Base-by-base conservation (phyloP, 1,140 invertebrate species). In the Pogonomyrmex barbatus region DNA sequence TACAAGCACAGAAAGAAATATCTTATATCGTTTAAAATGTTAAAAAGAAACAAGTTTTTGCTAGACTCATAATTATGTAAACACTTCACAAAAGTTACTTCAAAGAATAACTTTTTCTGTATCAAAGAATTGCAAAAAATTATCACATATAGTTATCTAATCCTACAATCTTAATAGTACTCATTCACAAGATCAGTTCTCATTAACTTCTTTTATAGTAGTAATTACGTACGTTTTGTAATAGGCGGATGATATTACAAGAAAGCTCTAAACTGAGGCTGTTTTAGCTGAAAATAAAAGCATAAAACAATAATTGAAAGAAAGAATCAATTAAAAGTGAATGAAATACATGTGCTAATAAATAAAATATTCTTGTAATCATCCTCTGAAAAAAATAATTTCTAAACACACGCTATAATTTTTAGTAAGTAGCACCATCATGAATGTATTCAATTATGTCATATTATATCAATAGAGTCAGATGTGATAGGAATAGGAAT, bases 201-300 rank as follows among this genome's bases (percentile, higher is more conserved):
- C n/a, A 60, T 47, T 73, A 73, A 83, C 42, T 58, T 82, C 67
- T 83, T 60, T 60, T 47, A 75, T n/a, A 73, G n/a, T 30, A 3
- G 52, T 39, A 58, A 30, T 14, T 73, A 75, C 42, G 56, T 47
- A 83, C 36, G 56, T 60, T 75, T 73, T 58, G 54, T 47, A 82
- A 83, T 50, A 83, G 68, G 33, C 50, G 39, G 52, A 65, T 79
- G 63, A 67, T 65, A 52, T 87, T 33, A 79, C 50, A 75, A 87
- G 42, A 87, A 62, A 87, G 56, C 52, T 65, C 58, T 70, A 60
- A 79, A 83, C 58, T 82, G 50, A 83, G 58, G 78, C 33, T 79
- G 63, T 75, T 83, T 63, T 83, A 73, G 79, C 78, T 87, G 85
- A 87, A 87, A 87, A 87, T 67, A 39, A 87, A 87, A 83, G 52